A percentile compares a stretch with the other conserved stretches of the same genome.
phyloP scores from a whole-genome alignment of 2,888 invertebrate species.

The Dryocosmus kuriphilus region DNA sequence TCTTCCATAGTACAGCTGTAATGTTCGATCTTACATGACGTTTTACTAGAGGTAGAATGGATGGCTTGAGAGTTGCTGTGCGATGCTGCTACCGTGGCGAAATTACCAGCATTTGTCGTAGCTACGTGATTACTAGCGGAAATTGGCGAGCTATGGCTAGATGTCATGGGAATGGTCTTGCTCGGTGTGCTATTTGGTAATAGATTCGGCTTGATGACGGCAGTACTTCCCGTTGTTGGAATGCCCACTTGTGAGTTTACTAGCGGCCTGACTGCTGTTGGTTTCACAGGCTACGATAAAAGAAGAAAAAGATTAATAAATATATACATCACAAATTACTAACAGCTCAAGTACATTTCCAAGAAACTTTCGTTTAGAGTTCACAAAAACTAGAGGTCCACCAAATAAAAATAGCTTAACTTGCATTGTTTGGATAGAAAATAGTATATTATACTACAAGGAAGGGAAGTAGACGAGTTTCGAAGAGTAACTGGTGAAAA shows the following conservation, averaged over 20 bases:
- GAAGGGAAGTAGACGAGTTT: too few relatives aligned
- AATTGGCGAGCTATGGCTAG: conserved; percentile 78
- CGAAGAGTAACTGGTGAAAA: too few relatives aligned
- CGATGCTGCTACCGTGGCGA: conserved; percentile 83
- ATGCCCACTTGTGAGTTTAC: conserved; percentile 81
- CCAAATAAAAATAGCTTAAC: too few relatives aligned
- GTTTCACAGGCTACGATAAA: conserved; percentile 87
- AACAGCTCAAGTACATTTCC: too few relatives aligned
- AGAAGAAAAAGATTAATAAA: conserved; percentile 6
- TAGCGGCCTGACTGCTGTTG: conserved; percentile 84
- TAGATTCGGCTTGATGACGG: conserved; percentile 79
- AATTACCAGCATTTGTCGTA: conserved; percentile 79
- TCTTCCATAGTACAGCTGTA: conserved; percentile 33
- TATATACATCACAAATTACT: background rate
- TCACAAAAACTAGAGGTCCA: too few relatives aligned
- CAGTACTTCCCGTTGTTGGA: conserved; percentile 79
- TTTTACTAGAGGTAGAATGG: conserved; percentile 76
- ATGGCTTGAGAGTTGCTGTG: conserved; percentile 76
- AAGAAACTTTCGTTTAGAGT: too few relatives aligned
- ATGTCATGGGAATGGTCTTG: conserved; percentile 81
- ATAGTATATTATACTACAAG: too few relatives aligned
- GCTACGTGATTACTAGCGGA: conserved; percentile 75
- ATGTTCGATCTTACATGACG: conserved; percentile 72
- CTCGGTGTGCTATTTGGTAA: conserved; percentile 77
- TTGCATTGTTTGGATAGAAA: too few relatives aligned